Evolutionary conservation across 2,113 vertebrate species (phyloP), one percentile per base, ranked within the genome.

Genomic region (Pungitius pungitius): DNA sequence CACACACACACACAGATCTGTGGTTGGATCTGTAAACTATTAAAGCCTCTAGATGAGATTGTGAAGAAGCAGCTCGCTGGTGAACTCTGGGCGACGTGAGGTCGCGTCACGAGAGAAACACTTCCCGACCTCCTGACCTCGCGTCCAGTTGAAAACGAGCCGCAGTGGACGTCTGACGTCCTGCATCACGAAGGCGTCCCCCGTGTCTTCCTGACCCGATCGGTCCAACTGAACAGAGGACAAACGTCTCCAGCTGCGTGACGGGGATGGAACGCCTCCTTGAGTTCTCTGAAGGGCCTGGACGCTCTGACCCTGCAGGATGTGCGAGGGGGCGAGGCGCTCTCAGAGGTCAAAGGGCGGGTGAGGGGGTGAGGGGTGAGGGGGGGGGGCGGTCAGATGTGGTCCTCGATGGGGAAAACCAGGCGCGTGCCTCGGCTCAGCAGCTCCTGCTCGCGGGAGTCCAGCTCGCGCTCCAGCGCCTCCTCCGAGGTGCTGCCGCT

Each of bases 341-440:
- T 62, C 35, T 13, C 3, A 24, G 64, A 69, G 79, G 62, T 20
- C 81, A 42, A 10, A 42, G 15, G 15, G 5, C 14, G n/a, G n/a
- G 12, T 59, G 26, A 18, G 72, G 54, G 1, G 2, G 40, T 22
- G 42, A 15, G 2, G 49, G 24, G 47, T 1, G 7, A 3, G 26
- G 33, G 45, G 2, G 7, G 72, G n/a, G 60, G 52, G 51, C 75
- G 77, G 77, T 98, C 95, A 97, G 72, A 95, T 92, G 63, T 96
- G 95, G 81, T 98, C 96, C 87, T 98, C 96, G 58, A 97, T 92
- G 83, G 97, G 97, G 91, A 99, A 98, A 63, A 99, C 97, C 27
- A 99, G 93, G 30, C 95, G 94, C 1, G 97, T 99, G 20, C 97
- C 96, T 20, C 97, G 92, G 90, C 91, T 97, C 61, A 97, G 94